Base-by-base conservation (phyloP, 2,888 invertebrate species). In the Venusia cambrica region DNA sequence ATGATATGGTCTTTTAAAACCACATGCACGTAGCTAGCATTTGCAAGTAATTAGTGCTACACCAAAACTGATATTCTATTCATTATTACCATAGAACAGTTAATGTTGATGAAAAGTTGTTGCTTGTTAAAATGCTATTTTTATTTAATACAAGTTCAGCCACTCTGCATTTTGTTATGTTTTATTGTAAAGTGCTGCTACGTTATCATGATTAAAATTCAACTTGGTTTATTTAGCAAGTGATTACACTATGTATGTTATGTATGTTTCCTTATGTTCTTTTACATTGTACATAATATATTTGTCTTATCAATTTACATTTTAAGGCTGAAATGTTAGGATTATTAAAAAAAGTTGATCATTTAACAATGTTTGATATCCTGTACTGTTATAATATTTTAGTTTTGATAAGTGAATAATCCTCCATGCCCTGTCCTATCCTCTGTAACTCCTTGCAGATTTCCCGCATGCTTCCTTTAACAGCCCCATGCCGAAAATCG, bases 381-480 rank as follows among this genome's bases (percentile, higher is more conserved):
- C n/a, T 27, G n/a, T 17, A n/a, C 26, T 6, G 26, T 8, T 22
- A 6, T 1, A 11, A 18, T 38, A 11, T 13, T 17, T 22, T 14
- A 19, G 17, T 38, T 22, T 31, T 21, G 24, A 20, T 29, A 17
- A 10, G 17, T 27, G 18, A 32, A 22, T 20, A 35, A 20, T 21
- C 21, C 27, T 25, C 24, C 14, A 14, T 30, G 12, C 34, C 26
- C 27, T 25, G 20, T 40, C 50, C 54, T 30, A 28, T 32, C 36
- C 43, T 34, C 27, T 20, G 9, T 35, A 34, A 41, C 21, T 46
- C 41, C 51, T 25, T 14, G 19, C 41, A 36, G 22, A 60, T 38
- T 66, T 67, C 83, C 84, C 75, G 87, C 87, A 85, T 87, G 87
- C 85, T 87, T 85, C 84, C 85, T 87, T 87, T 85, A 84, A 85